Conservation (phyloP, 1,140 invertebrate genomes). For the Drosophila bocki region DNA sequence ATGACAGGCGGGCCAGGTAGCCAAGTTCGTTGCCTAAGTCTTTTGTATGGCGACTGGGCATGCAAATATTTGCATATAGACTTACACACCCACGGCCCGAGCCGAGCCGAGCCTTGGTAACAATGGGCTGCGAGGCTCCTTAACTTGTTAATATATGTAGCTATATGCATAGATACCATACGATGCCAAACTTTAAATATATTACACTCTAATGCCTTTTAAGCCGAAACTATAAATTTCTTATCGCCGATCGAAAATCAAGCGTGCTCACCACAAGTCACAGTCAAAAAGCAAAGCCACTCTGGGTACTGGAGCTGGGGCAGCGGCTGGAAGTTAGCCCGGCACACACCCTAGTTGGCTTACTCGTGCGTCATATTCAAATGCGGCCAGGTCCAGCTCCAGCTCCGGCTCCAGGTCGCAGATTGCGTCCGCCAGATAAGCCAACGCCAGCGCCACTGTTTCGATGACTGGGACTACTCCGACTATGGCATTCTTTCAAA, state of each 20-base stretch:
- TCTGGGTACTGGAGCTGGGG: constrained; percentile 12
- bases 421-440: constrained; percentile 77
- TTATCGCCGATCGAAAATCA: constrained; percentile 80
- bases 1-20: constrained; percentile 53
- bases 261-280: constrained; percentile 74
- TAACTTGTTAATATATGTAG: constrained; percentile 47
- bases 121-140: constrained; percentile 56
- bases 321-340: constrained; percentile 19
- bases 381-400: constrained; percentile 51
- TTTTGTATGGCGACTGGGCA: constrained; percentile 59
- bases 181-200: constrained; percentile 77
- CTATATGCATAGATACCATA: constrained; percentile 58
- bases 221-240: constrained; percentile 82
- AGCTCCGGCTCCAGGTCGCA: constrained; percentile 49
- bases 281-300: constrained; percentile 50
- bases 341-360: constrained; percentile 76
- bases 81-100: constrained; percentile 67
- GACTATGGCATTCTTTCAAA: constrained; percentile 75
- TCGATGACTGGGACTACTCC: constrained; percentile 37
- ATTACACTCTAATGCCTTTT: constrained; percentile 82
- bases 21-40: constrained; percentile 80
- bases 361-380: constrained; percentile 82
- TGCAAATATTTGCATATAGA: constrained; percentile 79
- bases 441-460: constrained; percentile 74
- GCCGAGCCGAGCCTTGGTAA: constrained; percentile 55